Base-by-base conservation (phyloP, 2,888 invertebrate genomes). In the Scaptomyza polygonia region DNA sequence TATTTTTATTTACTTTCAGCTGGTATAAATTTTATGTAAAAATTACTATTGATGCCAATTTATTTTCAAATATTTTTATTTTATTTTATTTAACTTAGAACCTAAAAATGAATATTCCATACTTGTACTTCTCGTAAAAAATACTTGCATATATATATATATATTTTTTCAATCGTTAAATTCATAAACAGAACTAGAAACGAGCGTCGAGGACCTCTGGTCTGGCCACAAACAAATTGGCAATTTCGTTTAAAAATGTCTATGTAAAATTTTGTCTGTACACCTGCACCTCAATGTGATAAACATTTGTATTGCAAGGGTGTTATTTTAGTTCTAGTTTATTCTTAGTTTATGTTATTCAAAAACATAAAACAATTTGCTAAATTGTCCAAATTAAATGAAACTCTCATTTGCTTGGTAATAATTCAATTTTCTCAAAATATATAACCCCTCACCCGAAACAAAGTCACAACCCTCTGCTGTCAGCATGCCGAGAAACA, bases 391-490 rank as follows among this genome's bases (percentile, higher is more conserved):
- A 51, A 63, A 76, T 58, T 59, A 34, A 53, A 73, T 83, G 63
- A 74, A 72, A 67, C 61, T 55, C 52, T 53, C 44, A 77, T 83
- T 69, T 67, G 30, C 51, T 25, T 47, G 44, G 54, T 47, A 67
- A 76, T 80, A 77, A 77, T 85, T 85, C 64, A 87, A 82, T 87
- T 87, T 65, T 18, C 30, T 32, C 47, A n/a, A 69, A 61, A 54
- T 64, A 29, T 51, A 40, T 32, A 32, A 36, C 7, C 44, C 45
- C 47, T 39, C 42, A 0, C 55, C 42, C 47, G 54, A 65, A 61
- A 84, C 81, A 61, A 49, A 82, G 86, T 87, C 83, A 83, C 45
- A 81, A 67, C 87, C 81, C 81, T 78, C 85, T 45, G 87, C 69
- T 70, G 65, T 53, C 68, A 65, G 54, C 55, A 44, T 11, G 45